These are phyloP conservation scores for Fundulus diaphanus DNA, from an alignment of 2,797 vertebrate genomes.

Conservation along the genomic window DNA sequence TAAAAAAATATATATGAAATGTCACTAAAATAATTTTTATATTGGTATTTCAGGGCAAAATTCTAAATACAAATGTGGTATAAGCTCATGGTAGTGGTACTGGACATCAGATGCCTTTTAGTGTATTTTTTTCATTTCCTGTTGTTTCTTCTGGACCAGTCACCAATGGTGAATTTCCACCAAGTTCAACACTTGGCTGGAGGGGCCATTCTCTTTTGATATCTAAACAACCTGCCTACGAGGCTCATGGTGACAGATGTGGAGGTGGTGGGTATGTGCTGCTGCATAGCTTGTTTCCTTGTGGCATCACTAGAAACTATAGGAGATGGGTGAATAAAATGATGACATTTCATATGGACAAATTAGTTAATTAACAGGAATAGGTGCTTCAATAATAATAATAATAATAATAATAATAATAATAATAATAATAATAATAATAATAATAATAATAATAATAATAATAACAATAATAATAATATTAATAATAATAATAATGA, in stretches of 20 bases:
- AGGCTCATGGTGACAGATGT: not conserved
- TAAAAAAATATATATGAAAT: not conserved
- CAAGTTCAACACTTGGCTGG: too few species aligned
- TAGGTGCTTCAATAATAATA: not conserved
- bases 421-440: not conserved
- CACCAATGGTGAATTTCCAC: too few species aligned
- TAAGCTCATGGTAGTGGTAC: not conserved
- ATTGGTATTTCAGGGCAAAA: not conserved
- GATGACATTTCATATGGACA: not conserved
- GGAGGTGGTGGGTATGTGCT: not conserved
- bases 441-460: not conserved
- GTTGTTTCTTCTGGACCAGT: too few species aligned
- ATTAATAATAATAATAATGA: not conserved
- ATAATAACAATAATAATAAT: not conserved
- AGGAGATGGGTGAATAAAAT: not conserved
- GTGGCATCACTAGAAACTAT: not conserved
- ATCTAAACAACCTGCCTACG: not conserved
- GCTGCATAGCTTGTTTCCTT: not conserved
- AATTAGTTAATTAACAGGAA: not conserved
- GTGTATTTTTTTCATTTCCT: too few species aligned
- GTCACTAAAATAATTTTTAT: not conserved
- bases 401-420: too few species aligned
- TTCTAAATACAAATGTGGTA: not conserved
- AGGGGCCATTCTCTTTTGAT: too few species aligned
- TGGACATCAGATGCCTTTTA: not conserved